Evolutionary conservation across 2,888 invertebrate genomes (phyloP).

Genomic region (Polyploca ridens): DNA sequence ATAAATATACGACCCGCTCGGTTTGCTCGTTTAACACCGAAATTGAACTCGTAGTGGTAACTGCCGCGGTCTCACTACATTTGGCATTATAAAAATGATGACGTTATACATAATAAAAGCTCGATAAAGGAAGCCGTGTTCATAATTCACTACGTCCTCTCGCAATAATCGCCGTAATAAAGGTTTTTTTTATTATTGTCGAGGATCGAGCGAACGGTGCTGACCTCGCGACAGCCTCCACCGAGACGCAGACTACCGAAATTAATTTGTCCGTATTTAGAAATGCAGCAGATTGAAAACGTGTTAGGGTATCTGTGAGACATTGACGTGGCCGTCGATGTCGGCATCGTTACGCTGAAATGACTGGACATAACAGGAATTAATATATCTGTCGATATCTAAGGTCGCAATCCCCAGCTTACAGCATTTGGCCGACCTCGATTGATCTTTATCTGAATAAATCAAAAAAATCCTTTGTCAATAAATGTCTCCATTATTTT

Average conservation of each 20-base stretch:
- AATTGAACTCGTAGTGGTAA: conserved; percentile 35
- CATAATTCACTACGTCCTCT: conserved; percentile 63
- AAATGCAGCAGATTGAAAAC: conserved; percentile 50
- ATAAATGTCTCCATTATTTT: conserved; percentile 3
- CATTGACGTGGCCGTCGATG: neutral
- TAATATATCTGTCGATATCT: conserved; percentile 46
- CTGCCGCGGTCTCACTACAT: conserved; percentile 27
- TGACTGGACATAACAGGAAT: conserved; percentile 43
- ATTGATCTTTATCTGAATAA: conserved; percentile 50
- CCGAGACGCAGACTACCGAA: conserved; percentile 29
- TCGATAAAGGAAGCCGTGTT: conserved; percentile 54
- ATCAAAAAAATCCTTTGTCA: conserved; percentile 22
- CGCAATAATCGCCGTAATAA: conserved; percentile 53
- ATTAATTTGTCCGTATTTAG: conserved; percentile 65
- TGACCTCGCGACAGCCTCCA: conserved; percentile 57
- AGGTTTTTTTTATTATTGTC: conserved; percentile 48
- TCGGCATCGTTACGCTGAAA: conserved; percentile 7
- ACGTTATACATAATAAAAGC: conserved; percentile 53
- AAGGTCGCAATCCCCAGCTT: conserved; percentile 59
- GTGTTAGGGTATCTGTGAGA: conserved; percentile 40
- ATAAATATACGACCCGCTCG: conserved; percentile 45
- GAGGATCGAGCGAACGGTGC: conserved; percentile 44
- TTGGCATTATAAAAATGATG: conserved; percentile 61
- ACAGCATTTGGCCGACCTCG: conserved; percentile 53
- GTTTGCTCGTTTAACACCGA: conserved; percentile 39